Evolutionary conservation across 2,797 vertebrate species (phyloP), one percentile per base, ranked within the genome.

Genomic region (Lutjanus campechanus): DNA sequence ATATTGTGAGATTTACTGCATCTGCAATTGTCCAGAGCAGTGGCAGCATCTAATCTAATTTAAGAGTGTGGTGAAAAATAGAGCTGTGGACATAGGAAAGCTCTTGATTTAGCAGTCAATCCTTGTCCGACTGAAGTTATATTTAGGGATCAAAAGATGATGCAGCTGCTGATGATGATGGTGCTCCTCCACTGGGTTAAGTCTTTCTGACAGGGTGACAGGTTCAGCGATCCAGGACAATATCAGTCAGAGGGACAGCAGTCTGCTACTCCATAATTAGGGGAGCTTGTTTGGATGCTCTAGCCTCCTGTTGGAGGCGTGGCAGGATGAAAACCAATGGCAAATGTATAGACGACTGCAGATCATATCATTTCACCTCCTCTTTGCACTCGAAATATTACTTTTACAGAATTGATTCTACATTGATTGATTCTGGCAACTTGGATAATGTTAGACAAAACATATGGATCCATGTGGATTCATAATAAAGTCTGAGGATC

Each of bases 111-210:
- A 59, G 61, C 72, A 73, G 72, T 68, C 73, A 19, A 53, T 83
- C 64, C 43, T 63, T 71, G 49, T 88, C 67, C 8, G 25, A 75
- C 60, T 81, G n/a, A 73, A 76, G 51, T 75, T 75, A 63, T 68
- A 79, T 91, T 86, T 79, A 81, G 62, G 50, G 67, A 79, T 79
- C 40, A 68, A 73, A 78, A 65, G 76, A 86, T 55, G 54, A 22
- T 8, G 8, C 19, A 22, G 60, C 68, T 25, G 47, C 59, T 73
- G 77, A 43, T 10, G 9, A 46, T 64, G 58, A 43, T 41, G 43
- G 49, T 50, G 68, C 55, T 80, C n/a, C 49, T 73, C 11, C 15
- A 10, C 46, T 62, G 43, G 17, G 53, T 76, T 62, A 69, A 53
- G 40, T 73, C 61, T 80, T 70, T 62, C 51, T 80, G 86, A 88